Evolutionary conservation across 2,113 vertebrate genomes (phyloP), one percentile per base, ranked within the genome.

Genomic region (Raja brachyura): DNA sequence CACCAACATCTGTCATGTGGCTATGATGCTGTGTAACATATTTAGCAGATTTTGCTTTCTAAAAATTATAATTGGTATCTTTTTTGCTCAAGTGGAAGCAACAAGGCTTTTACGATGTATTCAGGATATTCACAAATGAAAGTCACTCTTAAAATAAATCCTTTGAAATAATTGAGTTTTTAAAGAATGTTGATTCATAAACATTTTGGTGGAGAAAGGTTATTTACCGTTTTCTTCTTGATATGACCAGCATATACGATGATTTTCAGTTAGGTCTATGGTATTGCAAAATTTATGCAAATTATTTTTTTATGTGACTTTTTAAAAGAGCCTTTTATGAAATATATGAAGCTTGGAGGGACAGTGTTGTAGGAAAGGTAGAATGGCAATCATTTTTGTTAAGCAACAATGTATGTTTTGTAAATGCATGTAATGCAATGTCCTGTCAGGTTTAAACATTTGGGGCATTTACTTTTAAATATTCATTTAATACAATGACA

Each of bases 91-190:
- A n/a, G 14, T 61, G 56, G 10, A 61, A n/a, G 14, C 3, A 22
- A 79, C 20, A 20, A 20, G 54, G 6, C 9, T 3, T n/a, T 28
- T 75, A 75, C 25, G 28, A 28, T n/a, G 14, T 61, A n/a, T 5
- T 83, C 48, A n/a, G 81, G 81, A n/a, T 61, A 28, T 85, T 85
- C 28, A n/a, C 22, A 85, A 85, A n/a, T 61, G 22, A 81, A 81
- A 61, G 54, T 85, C 48, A 83, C 0, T 79, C 4, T 6, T 48
- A 85, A 85, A 85, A n/a, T 61, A n/a, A 85, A n/a, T 25, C 5
- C 79, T 83, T 5, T 81, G 78, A 33, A 81, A 73, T 16, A 22
- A 73, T 4, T 20, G 4, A 7, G 16, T 54, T 33, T 81, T 83
- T 39, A 83, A 56, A 39, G 39, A 20, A 10, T 2, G 8, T 18